Conservation (phyloP, 2,113 vertebrate species). For the Platycercus adscitus region DNA sequence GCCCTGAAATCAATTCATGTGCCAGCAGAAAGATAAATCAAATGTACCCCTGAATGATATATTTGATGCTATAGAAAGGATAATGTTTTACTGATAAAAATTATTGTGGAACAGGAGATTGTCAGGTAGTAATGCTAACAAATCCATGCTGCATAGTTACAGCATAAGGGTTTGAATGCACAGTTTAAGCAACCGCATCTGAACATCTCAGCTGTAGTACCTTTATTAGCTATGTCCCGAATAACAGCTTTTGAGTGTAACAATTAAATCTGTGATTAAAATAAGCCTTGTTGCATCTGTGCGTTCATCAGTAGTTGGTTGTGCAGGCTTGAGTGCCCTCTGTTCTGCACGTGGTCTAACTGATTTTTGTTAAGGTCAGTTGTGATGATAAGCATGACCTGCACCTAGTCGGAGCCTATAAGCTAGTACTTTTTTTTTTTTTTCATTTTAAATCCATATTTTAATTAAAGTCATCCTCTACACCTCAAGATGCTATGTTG, state of each 20-base stretch:
- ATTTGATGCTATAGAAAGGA: background rate
- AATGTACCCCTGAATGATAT: background rate
- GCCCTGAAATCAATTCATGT: background rate
- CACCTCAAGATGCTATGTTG: background rate
- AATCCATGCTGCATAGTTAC: background rate
- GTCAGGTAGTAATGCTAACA: background rate
- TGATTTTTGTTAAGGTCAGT: background rate
- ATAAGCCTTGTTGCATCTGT: background rate
- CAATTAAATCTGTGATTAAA: background rate
- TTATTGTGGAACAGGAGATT: background rate
- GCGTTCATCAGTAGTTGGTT: background rate
- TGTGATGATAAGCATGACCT: background rate
- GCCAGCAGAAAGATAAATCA: background rate
- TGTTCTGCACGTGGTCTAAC: background rate
- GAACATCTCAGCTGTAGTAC: background rate
- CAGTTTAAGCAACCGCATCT: background rate
- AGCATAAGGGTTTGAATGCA: background rate
- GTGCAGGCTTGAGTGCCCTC: background rate
- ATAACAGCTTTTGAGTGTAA: background rate
- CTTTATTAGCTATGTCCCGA: background rate
- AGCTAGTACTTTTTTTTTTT: background rate
- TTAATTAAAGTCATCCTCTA: background rate
- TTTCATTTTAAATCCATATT: background rate
- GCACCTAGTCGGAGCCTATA: background rate
- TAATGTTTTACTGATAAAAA: background rate